Evolutionary conservation across 2,888 invertebrate genomes (phyloP), one percentile per base, ranked within the genome.

Genomic region (Phortica okadai): DNA sequence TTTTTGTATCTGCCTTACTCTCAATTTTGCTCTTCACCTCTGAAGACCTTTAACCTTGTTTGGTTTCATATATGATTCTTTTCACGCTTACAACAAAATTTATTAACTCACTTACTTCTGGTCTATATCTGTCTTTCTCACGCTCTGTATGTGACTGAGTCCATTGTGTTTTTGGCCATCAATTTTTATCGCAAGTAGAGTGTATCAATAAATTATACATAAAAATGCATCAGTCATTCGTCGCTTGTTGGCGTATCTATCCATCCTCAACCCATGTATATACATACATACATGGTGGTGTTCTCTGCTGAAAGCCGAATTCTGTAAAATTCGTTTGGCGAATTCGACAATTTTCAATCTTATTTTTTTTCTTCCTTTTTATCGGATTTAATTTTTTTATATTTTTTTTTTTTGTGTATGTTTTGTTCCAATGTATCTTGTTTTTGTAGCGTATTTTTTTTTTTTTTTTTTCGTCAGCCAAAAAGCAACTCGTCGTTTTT

Each of bases 121-220:
- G 10, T 62, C 25, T 21, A 25, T 3, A 8, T 21, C 50, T 50
- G 50, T 6, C 14, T 14, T 25, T 10, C 25, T 62, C 62, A 62
- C 21, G 62, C 25, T 21, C 10, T 21, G 70, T 21, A 6, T 33
- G 10, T 54, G 16, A 33, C n/a, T 6, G 33, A 6, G 50, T 79
- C 79, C 73, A 84, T 86, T 85, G 86, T 85, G 83, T 85, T 86
- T 88, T 67, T 84, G 80, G 81, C 85, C 85, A 85, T 88, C 86
- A 83, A 85, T 85, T 88, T 85, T 85, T 88, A 85, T 86, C 82
- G 85, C 85, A 74, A 86, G 82, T 81, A 82, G 81, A 87, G 83
- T 88, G 86, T 85, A 84, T 87, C 88, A 83, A 86, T 85, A 88
- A 88, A 85, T 85, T 86, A 81, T 80, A 84, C 82, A 86, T 83